Evolutionary conservation across 2,113 vertebrate genomes (phyloP).

Genomic region (Cyphomyrus discorhynchus): DNA sequence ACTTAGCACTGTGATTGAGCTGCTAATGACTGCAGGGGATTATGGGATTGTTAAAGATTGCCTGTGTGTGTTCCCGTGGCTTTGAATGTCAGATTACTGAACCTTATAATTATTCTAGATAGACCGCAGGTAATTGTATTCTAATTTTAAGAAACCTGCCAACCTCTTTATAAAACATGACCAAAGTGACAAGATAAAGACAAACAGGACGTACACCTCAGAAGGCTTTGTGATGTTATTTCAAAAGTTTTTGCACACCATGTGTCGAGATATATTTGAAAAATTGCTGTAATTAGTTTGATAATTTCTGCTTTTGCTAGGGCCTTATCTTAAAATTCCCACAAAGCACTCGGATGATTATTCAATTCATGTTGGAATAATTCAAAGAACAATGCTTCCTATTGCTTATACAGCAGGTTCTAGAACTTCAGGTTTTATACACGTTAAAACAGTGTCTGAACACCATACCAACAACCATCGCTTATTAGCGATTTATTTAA

Average conservation of each 20-base stretch:
- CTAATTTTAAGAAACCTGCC: neutral
- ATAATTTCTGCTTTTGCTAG: neutral
- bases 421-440: neutral
- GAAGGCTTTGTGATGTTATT: neutral
- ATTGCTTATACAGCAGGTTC: neutral
- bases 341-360: neutral
- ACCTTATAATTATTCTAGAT: constrained; percentile 9
- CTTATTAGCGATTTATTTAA: neutral
- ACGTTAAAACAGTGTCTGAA: neutral
- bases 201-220: neutral
- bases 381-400: neutral
- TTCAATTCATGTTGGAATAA: neutral
- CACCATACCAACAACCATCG: neutral
- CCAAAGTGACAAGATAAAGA: neutral
- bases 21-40: neutral
- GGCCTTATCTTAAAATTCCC: neutral
- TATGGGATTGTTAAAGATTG: neutral
- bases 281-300: neutral
- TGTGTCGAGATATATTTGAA: neutral
- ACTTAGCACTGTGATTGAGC: neutral
- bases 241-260: neutral
- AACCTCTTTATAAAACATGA: neutral
- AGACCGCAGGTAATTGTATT: neutral
- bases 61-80: neutral
- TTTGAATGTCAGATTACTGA: constrained; percentile 9